phyloP scores from a whole-genome alignment of 2,797 vertebrate genomes.

The Sebastes vulpes region DNA sequence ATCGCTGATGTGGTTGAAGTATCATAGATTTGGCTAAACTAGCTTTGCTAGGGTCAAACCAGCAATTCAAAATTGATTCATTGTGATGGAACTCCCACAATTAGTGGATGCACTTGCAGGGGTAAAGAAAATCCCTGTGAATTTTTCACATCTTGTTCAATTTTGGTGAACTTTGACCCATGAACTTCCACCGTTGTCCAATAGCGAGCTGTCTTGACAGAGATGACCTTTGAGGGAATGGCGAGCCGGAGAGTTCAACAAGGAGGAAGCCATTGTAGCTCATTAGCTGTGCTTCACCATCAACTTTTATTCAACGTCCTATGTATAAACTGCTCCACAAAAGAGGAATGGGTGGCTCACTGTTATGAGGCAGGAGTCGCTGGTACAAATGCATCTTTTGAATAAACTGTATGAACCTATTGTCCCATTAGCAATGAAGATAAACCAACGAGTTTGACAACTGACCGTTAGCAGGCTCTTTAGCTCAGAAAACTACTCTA shows the following conservation, averaged over 20 bases:
- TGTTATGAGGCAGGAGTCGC: too few species aligned
- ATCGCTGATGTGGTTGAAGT: neutral
- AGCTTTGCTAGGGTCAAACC: neutral
- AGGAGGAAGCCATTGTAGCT: neutral
- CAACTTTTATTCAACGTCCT: neutral
- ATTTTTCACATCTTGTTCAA: too few species aligned
- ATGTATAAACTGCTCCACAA: too few species aligned
- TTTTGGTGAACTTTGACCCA: too few species aligned
- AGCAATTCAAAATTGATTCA: neutral
- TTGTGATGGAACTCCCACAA: neutral
- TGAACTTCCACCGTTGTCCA: neutral
- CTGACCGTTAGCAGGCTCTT: neutral
- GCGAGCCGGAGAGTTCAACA: neutral
- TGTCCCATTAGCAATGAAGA: neutral
- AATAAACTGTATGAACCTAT: neutral
- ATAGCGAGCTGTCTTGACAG: neutral
- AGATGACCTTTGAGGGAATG: neutral
- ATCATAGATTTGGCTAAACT: neutral
- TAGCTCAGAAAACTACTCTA: neutral
- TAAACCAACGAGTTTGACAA: neutral
- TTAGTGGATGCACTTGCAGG: neutral
- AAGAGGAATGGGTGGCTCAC: too few species aligned
- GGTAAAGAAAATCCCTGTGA: too few species aligned
- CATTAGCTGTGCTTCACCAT: neutral
- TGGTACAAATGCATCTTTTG: too few species aligned